These are phyloP conservation scores for Ascaphus truei DNA, from an alignment of 2,113 vertebrate genomes.

Conservation along the genomic window DNA sequence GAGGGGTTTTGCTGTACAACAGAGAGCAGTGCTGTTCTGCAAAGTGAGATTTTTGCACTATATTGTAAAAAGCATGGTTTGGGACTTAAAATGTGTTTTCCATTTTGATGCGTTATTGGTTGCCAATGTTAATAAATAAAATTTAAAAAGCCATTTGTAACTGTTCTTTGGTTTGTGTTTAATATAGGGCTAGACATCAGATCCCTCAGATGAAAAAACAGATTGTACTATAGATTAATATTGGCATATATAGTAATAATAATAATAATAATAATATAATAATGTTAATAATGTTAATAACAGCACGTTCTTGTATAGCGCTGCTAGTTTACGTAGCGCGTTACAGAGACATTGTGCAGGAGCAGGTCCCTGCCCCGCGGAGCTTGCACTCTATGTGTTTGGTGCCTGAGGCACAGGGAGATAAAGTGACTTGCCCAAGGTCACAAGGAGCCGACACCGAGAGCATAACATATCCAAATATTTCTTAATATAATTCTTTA, in stretches of 20 bases:
- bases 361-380: too few relatives aligned
- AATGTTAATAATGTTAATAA: not conserved
- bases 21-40: conserved; percentile 4
- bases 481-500: too few relatives aligned
- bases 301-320: too few relatives aligned
- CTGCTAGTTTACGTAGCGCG: too few relatives aligned
- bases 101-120: not conserved
- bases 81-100: conserved; percentile 1
- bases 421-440: too few relatives aligned
- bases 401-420: too few relatives aligned
- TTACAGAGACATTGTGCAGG: too few relatives aligned
- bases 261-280: not conserved
- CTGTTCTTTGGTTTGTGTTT: not conserved
- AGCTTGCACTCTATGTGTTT: too few relatives aligned
- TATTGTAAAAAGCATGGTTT: conserved; percentile 18
- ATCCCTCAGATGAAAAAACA: not conserved
- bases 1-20: too few relatives aligned
- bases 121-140: conserved; percentile 6
- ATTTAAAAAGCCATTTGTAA: not conserved
- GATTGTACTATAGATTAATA: not conserved
- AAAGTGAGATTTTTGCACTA: conserved; percentile 19
- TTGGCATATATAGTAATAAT: not conserved
- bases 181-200: not conserved
- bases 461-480: too few relatives aligned
- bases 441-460: too few relatives aligned